These are phyloP conservation scores for Eubasilissa regina DNA, from an alignment of 1,140 invertebrate species.

Conservation along the genomic window DNA sequence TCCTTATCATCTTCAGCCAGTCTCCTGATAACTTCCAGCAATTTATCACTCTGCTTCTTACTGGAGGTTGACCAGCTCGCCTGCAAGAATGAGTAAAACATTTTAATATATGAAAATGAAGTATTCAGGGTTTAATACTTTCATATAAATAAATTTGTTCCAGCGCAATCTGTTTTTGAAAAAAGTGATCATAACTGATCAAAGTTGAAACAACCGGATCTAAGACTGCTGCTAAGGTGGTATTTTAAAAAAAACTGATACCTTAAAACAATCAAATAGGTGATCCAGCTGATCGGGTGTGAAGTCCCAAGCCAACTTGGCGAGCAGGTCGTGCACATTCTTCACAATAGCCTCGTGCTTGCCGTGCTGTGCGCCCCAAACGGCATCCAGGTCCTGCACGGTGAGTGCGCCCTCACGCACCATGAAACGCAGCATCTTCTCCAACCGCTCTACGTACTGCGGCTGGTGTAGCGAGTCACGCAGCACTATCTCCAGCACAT, in stretches of 20 bases:
- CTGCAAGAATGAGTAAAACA: conserved; percentile 69
- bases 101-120: background rate
- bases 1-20: conserved; percentile 98
- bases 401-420: conserved; percentile 96
- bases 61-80: conserved; percentile 96
- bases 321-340: conserved; percentile 96
- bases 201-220: no score
- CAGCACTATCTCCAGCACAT: conserved; percentile 95
- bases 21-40: conserved; percentile 94
- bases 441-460: conserved; percentile 97
- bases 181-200: no score
- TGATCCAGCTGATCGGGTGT: conserved; percentile 97
- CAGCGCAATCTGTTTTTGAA: no score
- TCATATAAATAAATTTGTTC: no score
- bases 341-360: conserved; percentile 97
- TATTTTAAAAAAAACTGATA: conserved; percentile 62
- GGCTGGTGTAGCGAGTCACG: conserved; percentile 97
- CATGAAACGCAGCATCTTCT: conserved; percentile 97
- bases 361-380: conserved; percentile 96
- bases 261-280: conserved; percentile 97
- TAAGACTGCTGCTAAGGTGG: no score
- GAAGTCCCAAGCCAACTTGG: conserved; percentile 98
- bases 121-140: no score
- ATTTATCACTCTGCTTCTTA: conserved; percentile 96
- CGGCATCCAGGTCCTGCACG: conserved; percentile 91